Base-by-base conservation (phyloP, 2,888 invertebrate species). In the Gasteruption jaculator region DNA sequence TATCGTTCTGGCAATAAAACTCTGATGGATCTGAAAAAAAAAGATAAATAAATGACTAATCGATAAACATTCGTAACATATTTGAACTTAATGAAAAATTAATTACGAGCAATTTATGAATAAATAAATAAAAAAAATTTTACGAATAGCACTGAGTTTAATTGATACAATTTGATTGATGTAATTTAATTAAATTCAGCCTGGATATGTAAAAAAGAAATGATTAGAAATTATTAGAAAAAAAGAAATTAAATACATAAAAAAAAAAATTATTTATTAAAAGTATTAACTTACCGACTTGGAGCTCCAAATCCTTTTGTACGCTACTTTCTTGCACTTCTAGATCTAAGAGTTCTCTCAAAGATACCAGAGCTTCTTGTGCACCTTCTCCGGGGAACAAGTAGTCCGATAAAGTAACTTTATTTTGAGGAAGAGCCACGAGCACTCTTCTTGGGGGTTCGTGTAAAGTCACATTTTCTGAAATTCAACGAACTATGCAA, bases 331-430 rank as follows among this genome's bases (percentile, higher is more conserved):
- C 83, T 10, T 79, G 76, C 37, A 91, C 78, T 53, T 82, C 76
- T 30, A 92, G 71, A 65, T 89, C 91, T 10, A 93, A 74, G 38
- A 93, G 75, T 65, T 93, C 92, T 55, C 85, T 78, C 5, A 91
- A 81, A 2, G 91, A 86, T 25, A 85, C 77, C 27, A 87, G 75
- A 0, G 87, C 88, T 58, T 93, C 91, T 7, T 84, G 82, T 0
- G 85, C 80, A 0, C 86, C 85, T 73, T 94, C 93, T 0, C 92
- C 93, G 16, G 91, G 91, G 65, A 93, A 94, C 38, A 93, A 73
- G 67, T 94, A 94, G 69, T 94, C 93, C 37, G 89, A 91, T 22
- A 93, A 78, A 48, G 85, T 83, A 29, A 91, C 74, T 46, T 73
- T 72, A 20, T 73, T 75, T 15, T 75, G 71, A 3, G 82, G 78